Base-by-base conservation (phyloP, 2,113 vertebrate genomes). In the Cricetomys ansorgei region DNA sequence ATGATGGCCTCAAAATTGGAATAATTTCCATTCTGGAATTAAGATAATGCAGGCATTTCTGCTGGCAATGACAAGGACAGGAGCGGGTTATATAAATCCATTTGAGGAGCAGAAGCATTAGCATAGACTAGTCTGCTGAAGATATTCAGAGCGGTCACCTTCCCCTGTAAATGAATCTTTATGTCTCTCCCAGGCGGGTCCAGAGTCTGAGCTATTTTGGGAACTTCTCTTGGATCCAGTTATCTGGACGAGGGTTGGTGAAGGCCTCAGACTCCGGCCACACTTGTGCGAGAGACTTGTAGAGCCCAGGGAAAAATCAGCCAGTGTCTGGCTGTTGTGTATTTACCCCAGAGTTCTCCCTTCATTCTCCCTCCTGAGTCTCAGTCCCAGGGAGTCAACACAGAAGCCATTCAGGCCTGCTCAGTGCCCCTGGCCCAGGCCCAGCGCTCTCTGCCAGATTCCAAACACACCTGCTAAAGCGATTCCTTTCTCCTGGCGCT, bases 391-490 rank as follows among this genome's bases (percentile, higher is more conserved):
- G 5, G 0, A 98, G 92, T 97, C 96, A 98, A 98, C 98, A 97
- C 76, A 98, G 98, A 98, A 98, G 95, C 97, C 97, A 97, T 98
- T 99, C 97, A 98, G 96, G 95, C 92, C 75, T 94, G 94, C 86
- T 97, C 96, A 93, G 95, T 96, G 97, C 96, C 90, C 96, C 98
- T 98, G 98, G 98, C 96, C 62, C 34, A 43, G 85, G 69, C 96
- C 97, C 98, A 98, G 92, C 9, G 45, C 29, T 95, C 97, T 6
- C 7, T 98, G 98, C 98, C 98, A 98, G 98, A 97, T 96, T 98
- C 97, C 94, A 89, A 43, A 96, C 98, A 98, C 98, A 98, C 98
- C 98, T 98, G 98, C 97, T 98, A 97, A 97, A 98, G 75, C 97
- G 94, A 98, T 98, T 98, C 95, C 94, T 98, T 97, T 98, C 97